Conservation (phyloP, 2,797 vertebrate species). For the Gallinago stenura region DNA sequence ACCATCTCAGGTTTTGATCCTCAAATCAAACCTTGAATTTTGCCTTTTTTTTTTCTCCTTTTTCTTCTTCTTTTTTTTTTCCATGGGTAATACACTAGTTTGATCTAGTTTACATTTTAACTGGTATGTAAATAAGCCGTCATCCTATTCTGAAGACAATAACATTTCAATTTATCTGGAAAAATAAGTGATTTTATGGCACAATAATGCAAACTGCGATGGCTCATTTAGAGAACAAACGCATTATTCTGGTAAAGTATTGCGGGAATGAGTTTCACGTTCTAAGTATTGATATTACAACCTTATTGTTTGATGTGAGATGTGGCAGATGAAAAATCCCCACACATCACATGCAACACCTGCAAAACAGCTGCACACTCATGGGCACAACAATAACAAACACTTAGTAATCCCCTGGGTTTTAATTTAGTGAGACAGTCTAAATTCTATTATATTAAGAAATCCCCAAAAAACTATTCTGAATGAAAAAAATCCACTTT, state of each 20-base stretch:
- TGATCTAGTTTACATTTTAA: slow-evolving; percentile 28
- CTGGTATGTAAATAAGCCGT: slow-evolving; percentile 45
- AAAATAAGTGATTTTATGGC: slow-evolving; percentile 44
- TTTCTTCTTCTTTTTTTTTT: background rate
- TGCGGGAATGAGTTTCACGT: background rate
- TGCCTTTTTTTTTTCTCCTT: background rate
- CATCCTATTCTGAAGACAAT: background rate
- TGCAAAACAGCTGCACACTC: background rate
- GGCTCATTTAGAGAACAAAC: slow-evolving; percentile 43
- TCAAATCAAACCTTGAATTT: background rate
- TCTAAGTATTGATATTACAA: background rate
- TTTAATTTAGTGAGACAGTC: background rate
- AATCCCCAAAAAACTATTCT: too few relatives aligned
- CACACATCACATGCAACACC: background rate
- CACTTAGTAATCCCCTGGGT: background rate
- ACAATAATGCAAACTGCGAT: slow-evolving; percentile 17
- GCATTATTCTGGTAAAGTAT: background rate
- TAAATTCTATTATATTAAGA: background rate
- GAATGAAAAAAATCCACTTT: background rate
- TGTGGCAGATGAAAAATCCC: background rate
- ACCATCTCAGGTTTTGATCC: background rate
- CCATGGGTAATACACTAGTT: background rate
- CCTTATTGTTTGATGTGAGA: background rate
- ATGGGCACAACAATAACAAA: background rate
- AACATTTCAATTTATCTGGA: slow-evolving; percentile 49